A percentile compares a stretch with the other conserved stretches of the same genome.
phyloP scores from a whole-genome alignment of 2,113 vertebrate genomes.

The Myiozetetes cayanensis region DNA sequence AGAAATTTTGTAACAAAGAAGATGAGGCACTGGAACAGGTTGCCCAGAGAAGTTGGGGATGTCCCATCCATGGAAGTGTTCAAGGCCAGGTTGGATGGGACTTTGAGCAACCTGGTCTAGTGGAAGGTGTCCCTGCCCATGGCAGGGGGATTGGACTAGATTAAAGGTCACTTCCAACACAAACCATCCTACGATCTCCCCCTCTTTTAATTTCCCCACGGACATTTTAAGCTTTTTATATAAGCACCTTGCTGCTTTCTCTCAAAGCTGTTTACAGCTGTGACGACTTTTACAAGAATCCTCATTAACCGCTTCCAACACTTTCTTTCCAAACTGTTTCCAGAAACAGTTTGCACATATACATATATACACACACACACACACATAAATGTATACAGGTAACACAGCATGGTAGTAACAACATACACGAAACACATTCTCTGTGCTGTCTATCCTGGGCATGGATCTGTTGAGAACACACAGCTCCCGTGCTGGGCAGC shows the following conservation, averaged over 20 bases:
- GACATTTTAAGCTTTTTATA: neutral
- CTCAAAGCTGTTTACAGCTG: neutral
- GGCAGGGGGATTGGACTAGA: neutral
- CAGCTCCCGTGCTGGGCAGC: no score
- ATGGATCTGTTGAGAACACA: neutral
- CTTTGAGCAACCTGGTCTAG: neutral
- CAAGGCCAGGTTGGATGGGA: accelerated
- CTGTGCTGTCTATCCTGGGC: neutral
- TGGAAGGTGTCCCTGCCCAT: neutral
- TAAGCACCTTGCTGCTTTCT: neutral
- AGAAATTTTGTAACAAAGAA: neutral
- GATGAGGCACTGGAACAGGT: neutral
- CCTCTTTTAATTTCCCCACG: neutral
- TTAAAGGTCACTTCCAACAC: neutral
- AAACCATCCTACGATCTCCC: neutral
- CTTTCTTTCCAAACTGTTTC: neutral
- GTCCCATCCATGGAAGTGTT: neutral
- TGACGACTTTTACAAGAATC: neutral
- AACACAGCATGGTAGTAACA: neutral
- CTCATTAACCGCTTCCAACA: neutral
- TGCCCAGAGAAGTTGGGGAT: neutral
- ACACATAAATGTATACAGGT: neutral
- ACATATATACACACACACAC: accelerated
- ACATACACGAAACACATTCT: neutral
- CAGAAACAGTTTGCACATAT: neutral